Conservation (phyloP, 2,113 vertebrate genomes). For the Mystacornis crossleyi region DNA sequence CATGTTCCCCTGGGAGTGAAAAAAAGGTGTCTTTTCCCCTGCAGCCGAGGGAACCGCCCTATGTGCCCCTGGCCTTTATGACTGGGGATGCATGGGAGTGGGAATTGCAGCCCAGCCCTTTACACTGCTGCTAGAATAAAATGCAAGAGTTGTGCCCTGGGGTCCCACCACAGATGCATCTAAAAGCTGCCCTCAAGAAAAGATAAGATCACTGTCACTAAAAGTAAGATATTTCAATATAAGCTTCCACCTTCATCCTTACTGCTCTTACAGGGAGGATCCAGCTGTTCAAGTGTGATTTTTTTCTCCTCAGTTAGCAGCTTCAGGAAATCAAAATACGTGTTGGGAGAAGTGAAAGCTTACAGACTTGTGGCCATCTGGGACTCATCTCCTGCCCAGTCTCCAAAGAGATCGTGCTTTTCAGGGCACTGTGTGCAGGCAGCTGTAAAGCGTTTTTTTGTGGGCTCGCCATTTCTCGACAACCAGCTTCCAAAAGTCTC, state of each 20-base stretch:
- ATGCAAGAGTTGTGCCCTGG: neutral
- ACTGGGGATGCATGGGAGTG: neutral
- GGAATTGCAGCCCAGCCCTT: neutral
- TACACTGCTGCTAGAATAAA: neutral
- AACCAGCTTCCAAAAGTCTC: neutral
- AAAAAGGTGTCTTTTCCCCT: neutral
- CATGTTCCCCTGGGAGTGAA: neutral
- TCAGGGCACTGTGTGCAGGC: neutral
- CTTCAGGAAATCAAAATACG: neutral
- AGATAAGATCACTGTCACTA: neutral
- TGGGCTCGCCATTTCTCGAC: neutral
- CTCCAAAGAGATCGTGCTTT: neutral
- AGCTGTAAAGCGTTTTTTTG: neutral
- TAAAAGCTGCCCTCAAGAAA: neutral
- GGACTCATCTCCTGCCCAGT: neutral
- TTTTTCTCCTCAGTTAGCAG: neutral
- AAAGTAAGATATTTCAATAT: neutral
- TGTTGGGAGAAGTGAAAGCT: neutral
- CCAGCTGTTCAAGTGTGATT: neutral
- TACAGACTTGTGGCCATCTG: neutral
- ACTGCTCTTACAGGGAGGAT: neutral
- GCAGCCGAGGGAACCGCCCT: neutral
- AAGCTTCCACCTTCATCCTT: neutral
- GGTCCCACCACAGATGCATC: neutral
- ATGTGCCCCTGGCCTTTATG: neutral